Evolutionary conservation across 2,888 invertebrate species (phyloP).

Genomic region (Pycnomerus fuliginosus): DNA sequence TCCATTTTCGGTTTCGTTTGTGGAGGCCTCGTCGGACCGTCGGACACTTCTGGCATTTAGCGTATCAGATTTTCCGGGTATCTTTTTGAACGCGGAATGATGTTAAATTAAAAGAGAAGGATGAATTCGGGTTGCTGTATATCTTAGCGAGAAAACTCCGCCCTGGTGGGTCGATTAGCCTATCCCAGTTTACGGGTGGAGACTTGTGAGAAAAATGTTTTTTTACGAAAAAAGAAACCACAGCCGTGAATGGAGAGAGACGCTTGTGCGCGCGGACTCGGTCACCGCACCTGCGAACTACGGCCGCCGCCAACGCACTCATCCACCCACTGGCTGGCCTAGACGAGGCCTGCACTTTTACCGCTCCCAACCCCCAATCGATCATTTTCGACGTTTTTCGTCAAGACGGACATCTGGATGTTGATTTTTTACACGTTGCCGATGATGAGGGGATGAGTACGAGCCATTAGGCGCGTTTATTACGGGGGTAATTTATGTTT

Average conservation of each 20-base stretch:
- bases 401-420: too few species aligned
- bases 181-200: conserved; percentile 53
- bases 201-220: conserved; percentile 55
- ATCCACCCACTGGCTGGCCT: conserved; percentile 30
- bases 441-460: too few species aligned
- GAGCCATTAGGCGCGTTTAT: not conserved
- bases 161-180: conserved; percentile 53
- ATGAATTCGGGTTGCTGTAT: conserved; percentile 14
- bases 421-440: too few species aligned
- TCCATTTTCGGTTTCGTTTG: conserved; percentile 16
- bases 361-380: not conserved
- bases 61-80: too few species aligned
- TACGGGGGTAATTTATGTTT: conserved; percentile 28
- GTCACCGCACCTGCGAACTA: conserved; percentile 53
- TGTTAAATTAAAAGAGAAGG: conserved; percentile 23
- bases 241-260: conserved; percentile 49
- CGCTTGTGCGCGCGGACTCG: conserved; percentile 52
- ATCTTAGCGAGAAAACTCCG: conserved; percentile 43
- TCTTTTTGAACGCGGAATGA: too few species aligned
- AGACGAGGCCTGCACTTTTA: too few species aligned
- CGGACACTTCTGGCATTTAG: too few species aligned
- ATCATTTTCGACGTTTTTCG: too few species aligned
- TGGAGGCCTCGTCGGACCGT: conserved; percentile 53
- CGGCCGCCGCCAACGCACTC: conserved; percentile 29
- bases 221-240: conserved; percentile 53